Base-by-base conservation (phyloP, 1,140 invertebrate species). In the Drosophila ogumai region DNA sequence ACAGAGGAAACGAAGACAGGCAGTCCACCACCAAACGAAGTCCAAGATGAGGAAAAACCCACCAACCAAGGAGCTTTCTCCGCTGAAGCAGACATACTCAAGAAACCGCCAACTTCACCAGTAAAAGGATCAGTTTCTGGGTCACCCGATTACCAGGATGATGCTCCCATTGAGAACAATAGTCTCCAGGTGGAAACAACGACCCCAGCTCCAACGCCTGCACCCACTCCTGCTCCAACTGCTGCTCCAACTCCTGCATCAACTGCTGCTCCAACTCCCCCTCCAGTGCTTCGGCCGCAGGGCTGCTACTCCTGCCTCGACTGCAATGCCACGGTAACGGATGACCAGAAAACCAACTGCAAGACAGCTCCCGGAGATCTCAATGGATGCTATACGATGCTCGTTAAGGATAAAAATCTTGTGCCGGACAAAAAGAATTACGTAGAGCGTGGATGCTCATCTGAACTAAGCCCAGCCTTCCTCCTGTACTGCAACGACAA, bases 401-500 rank as follows among this genome's bases (percentile, higher is more conserved):
- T 67, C 9, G 38, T 69, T 6, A 25, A 13, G 10, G 36, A 69
- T 28, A 15, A 25, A 8, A 44, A 52, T n/a, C 5, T 54, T 5
- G 2, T 36, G n/a, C 34, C 46, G 77, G 74, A 38, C 31, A 69
- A 88, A 28, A 74, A 68, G 0, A 81, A 57, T 50, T 57, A 74
- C 5, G 55, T 88, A 0, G 68, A 50, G 25, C 84, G 91, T 2
- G 91, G 91, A n/a, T 92, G 91, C 25, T n/a, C 64, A 3, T 47
- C 74, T 3, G 82, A 91, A 8, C 43, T 92, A 6, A 55, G 68
- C 6, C 56, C 64, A 3, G 46, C 46, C 22, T 57, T 61, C 0
- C 0, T 56, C 13, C 17, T 12, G 0, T 91, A 75, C 43, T 91
- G 91, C 38, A 32, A 8, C 7, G 43, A 57, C 2, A 71, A 91